These are phyloP conservation scores for Epistrophe eligans DNA, from an alignment of 2,888 invertebrate genomes.

Conservation along the genomic window DNA sequence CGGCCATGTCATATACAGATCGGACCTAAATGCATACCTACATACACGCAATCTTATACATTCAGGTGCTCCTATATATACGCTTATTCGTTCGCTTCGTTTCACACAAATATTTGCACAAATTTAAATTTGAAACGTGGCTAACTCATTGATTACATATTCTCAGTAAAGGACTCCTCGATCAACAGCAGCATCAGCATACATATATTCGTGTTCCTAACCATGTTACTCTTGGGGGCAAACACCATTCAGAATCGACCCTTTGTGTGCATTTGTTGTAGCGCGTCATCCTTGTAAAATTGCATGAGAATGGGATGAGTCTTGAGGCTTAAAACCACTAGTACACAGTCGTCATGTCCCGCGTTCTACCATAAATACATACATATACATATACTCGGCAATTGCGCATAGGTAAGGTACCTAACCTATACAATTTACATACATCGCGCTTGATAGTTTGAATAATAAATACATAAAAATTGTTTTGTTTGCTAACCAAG, in stretches of 20 bases:
- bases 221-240: conserved; percentile 57
- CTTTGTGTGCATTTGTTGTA: conserved; percentile 68
- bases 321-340: neutral
- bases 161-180: conserved; percentile 19
- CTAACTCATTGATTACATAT: conserved; percentile 61
- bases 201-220: conserved; percentile 31
- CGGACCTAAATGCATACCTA: conserved; percentile 12
- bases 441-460: conserved; percentile 50
- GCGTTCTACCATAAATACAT: too few relatives aligned
- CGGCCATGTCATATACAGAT: conserved; percentile 13
- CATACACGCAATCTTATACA: too few relatives aligned
- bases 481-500: conserved; percentile 56
- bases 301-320: conserved; percentile 17
- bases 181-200: conserved; percentile 18
- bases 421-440: too few relatives aligned
- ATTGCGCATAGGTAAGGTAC: conserved; percentile 22
- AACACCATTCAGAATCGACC: conserved; percentile 44
- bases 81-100: too few relatives aligned
- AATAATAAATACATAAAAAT: conserved; percentile 67
- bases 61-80: too few relatives aligned
- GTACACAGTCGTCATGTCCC: conserved; percentile 37
- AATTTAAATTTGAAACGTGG: conserved; percentile 68
- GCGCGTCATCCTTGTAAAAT: conserved; percentile 61
- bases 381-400: conserved; percentile 12
- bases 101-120: conserved; percentile 68